phyloP scores from a whole-genome alignment of 2,797 vertebrate species.

The Lagorchestes hirsutus region DNA sequence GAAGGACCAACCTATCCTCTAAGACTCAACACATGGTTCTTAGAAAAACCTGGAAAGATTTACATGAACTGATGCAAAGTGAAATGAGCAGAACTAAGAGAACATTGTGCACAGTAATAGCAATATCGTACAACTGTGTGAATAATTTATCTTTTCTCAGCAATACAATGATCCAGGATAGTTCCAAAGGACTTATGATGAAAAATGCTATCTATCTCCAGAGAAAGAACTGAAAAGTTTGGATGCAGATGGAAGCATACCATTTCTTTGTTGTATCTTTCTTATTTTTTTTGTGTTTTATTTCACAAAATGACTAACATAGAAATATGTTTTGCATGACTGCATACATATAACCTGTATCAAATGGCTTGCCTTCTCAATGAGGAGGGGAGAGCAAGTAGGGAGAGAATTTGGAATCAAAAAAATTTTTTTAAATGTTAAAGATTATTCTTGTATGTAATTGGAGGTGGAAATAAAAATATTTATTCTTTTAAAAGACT shows the following conservation, averaged over 20 bases:
- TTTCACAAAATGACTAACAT: too few relatives aligned
- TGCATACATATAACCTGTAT: too few relatives aligned
- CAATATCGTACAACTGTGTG: neutral
- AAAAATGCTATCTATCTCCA: neutral
- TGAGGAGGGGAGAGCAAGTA: neutral
- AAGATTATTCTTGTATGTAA: neutral
- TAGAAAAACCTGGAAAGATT: neutral
- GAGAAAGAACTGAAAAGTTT: neutral
- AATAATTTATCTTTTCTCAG: neutral
- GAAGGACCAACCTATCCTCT: neutral
- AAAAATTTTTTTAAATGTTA: neutral
- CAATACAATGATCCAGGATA: neutral
- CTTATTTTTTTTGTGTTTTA: too few relatives aligned
- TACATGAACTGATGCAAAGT: neutral
- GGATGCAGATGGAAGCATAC: neutral
- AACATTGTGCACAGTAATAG: neutral
- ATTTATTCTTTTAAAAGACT: neutral
- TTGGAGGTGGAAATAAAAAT: too few relatives aligned
- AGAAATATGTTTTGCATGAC: too few relatives aligned
- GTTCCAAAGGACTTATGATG: neutral
- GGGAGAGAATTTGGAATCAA: neutral
- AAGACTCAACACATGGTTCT: neutral
- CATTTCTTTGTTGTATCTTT: too few relatives aligned
- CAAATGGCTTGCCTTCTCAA: neutral
- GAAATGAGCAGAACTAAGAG: neutral